Evolutionary conservation across 2,888 invertebrate genomes (phyloP).

Genomic region (Cremastinae sp.): DNA sequence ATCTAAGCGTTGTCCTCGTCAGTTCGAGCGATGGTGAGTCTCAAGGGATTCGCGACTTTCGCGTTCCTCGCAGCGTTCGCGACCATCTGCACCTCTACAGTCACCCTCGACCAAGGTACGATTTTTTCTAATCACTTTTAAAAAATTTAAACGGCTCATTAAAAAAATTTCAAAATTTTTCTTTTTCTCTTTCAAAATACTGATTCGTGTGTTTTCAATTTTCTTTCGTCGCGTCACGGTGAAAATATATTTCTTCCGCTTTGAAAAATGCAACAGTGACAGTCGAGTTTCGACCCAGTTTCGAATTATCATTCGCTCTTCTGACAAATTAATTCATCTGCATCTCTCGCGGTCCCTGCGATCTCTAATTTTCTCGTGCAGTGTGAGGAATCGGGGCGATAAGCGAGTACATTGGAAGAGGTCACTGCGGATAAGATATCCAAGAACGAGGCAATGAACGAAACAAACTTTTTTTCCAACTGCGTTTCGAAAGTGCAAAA

Average conservation of each 20-base stretch:
- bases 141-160: background rate
- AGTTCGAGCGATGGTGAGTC: conserved; percentile 48
- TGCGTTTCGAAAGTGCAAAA: conserved; percentile 5
- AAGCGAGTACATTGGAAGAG: conserved; percentile 33
- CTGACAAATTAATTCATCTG: background rate
- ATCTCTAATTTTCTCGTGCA: conserved; percentile 10
- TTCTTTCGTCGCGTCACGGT: background rate
- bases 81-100: conserved; percentile 67
- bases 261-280: background rate
- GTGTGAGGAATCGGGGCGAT: conserved; percentile 32
- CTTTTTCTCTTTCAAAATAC: no score
- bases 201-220: background rate
- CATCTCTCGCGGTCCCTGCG: background rate
- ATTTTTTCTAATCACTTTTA: background rate
- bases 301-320: conserved; percentile 26
- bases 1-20: conserved; percentile 4
- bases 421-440: conserved; percentile 57
- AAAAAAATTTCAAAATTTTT: background rate
- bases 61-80: conserved; percentile 63
- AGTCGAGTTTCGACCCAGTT: conserved; percentile 37
- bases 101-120: conserved; percentile 72
- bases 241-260: background rate
- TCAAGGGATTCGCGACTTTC: conserved; percentile 49
- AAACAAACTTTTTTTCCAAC: conserved; percentile 6
- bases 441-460: conserved; percentile 25